Percentiles rank a stretch among this genome's conserved stretches.
phyloP scores from a whole-genome alignment of 2,113 vertebrate species.

The Gymnorhina tibicen region DNA sequence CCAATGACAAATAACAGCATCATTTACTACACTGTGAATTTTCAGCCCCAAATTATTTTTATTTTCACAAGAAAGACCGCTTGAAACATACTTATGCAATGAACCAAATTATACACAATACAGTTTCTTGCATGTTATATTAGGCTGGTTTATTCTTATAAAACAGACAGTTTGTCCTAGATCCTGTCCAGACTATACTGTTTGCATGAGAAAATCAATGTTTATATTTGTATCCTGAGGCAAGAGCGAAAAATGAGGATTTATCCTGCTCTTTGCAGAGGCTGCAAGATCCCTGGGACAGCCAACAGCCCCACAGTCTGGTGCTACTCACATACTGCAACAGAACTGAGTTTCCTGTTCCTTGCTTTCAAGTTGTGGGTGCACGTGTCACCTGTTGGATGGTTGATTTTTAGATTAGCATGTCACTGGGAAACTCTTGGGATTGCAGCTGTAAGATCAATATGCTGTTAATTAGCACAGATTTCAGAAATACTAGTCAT shows the following conservation, averaged over 20 bases:
- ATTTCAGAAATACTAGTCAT: not conserved
- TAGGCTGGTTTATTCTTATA: not conserved
- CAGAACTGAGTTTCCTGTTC: not conserved
- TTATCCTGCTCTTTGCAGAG: not conserved
- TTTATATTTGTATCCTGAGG: not conserved
- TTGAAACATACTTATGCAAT: not conserved
- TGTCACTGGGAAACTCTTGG: not conserved
- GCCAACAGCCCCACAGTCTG: slow-evolving; percentile 57
- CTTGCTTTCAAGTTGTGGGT: not conserved
- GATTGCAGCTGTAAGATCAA: not conserved
- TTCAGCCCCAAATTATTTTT: not conserved
- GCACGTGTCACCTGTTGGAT: too few relatives aligned
- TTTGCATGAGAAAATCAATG: not conserved
- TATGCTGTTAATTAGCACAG: not conserved
- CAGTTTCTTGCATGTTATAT: not conserved
- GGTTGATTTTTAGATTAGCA: not conserved
- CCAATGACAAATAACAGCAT: not conserved
- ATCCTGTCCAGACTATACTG: not conserved
- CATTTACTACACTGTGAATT: not conserved
- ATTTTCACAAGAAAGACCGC: not conserved
- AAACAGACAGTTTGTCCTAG: not conserved
- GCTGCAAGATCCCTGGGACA: not conserved
- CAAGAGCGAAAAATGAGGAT: not conserved
- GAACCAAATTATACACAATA: not conserved
- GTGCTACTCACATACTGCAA: slow-evolving; percentile 11